Evolutionary conservation across 2,888 invertebrate species (phyloP).

Genomic region (Acronicta alni): DNA sequence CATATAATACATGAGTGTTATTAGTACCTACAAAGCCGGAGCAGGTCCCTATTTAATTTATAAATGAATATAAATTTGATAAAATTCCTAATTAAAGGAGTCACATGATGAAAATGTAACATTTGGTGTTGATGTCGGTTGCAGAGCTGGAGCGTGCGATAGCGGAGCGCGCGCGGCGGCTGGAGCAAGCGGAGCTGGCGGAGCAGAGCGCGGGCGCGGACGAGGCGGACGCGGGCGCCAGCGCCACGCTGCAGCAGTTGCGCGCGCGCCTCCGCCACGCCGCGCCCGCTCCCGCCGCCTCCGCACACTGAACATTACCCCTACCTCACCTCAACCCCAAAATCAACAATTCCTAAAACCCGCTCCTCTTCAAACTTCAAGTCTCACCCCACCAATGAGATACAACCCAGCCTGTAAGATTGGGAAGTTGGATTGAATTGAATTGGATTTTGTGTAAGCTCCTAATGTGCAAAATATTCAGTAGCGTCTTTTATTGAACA

Average conservation of each 20-base stretch:
- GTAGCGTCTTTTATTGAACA: not conserved
- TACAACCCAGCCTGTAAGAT: constrained; percentile 23
- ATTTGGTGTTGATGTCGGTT: constrained; percentile 45
- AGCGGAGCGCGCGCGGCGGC: constrained; percentile 89
- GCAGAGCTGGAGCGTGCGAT: constrained; percentile 90
- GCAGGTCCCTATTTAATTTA: no score
- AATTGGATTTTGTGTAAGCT: constrained; percentile 1
- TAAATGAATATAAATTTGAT: no score
- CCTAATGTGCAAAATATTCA: constrained; percentile 4
- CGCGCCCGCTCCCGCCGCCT: constrained; percentile 73
- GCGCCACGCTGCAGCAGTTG: constrained; percentile 81
- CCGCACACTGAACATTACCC: constrained; percentile 72
- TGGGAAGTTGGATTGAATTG: constrained; percentile 22
- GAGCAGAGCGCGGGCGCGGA: constrained; percentile 57
- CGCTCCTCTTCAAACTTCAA: constrained; percentile 4
- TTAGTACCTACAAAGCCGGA: no score
- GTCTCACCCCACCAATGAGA: constrained; percentile 7
- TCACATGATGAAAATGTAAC: no score
- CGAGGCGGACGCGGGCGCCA: constrained; percentile 77
- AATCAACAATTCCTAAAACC: not conserved
- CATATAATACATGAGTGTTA: no score
- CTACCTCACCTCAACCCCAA: constrained; percentile 5
- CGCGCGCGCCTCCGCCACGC: constrained; percentile 85
- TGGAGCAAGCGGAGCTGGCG: constrained; percentile 83
- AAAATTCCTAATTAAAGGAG: no score